Evolutionary conservation across 2,888 invertebrate genomes (phyloP).

Genomic region (Sinotaia quadrata): DNA sequence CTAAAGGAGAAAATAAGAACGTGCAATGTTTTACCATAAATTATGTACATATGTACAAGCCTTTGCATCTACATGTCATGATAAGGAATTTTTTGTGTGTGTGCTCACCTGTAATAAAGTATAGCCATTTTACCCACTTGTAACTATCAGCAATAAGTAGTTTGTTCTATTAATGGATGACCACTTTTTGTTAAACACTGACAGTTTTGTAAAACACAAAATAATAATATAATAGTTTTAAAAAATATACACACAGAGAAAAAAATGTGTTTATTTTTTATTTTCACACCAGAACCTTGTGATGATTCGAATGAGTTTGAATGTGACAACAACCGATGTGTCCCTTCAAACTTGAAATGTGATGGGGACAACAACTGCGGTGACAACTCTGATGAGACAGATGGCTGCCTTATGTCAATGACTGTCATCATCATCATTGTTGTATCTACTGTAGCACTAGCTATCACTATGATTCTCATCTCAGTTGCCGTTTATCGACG

Average conservation of each 20-base stretch:
- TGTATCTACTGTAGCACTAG: neutral
- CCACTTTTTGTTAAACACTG: too few species aligned
- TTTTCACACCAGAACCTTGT: neutral
- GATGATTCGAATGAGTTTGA: neutral
- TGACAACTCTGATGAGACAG: neutral
- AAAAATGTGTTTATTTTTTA: too few species aligned
- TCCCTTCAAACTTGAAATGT: neutral
- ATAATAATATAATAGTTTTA: too few species aligned
- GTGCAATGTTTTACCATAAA: too few species aligned
- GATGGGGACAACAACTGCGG: slow-evolving; percentile 2
- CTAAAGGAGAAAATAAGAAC: too few species aligned
- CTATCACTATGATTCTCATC: neutral
- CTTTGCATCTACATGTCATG: too few species aligned
- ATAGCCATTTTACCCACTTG: too few species aligned
- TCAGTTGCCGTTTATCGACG: neutral
- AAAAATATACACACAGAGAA: too few species aligned
- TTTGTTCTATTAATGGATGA: neutral
- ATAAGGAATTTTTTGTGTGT: too few species aligned
- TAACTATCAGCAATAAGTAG: neutral
- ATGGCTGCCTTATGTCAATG: neutral
- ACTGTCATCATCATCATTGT: neutral
- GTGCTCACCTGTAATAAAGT: too few species aligned
- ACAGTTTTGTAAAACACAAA: too few species aligned
- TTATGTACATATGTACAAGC: too few species aligned
- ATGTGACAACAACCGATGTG: neutral